These are phyloP conservation scores for Epizoanthus ramosus DNA, from an alignment of 92 coral and sea anemone species.

Conservation along the genomic window DNA sequence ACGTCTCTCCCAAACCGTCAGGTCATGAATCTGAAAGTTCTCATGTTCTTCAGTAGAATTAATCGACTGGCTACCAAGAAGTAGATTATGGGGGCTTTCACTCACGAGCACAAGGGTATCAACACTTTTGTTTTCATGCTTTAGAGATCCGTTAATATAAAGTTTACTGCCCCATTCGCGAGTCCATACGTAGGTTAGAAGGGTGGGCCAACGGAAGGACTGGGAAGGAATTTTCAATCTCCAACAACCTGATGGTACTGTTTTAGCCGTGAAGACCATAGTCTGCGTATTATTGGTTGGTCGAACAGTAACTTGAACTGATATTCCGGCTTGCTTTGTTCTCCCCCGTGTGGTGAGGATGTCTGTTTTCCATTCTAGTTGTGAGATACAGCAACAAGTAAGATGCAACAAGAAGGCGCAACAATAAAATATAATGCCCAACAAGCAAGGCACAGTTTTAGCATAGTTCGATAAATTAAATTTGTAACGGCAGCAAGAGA, in stretches of 20 bases:
- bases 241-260: background rate
- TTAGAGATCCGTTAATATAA: conserved; percentile 26
- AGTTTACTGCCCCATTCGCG: background rate
- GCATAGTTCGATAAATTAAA: no score
- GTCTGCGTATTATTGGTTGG: background rate
- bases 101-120: background rate
- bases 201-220: conserved; percentile 20
- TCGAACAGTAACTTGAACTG: background rate
- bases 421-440: no score
- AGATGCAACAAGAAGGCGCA: no score
- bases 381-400: background rate
- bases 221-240: background rate
- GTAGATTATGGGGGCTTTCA: background rate
- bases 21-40: conserved; percentile 26
- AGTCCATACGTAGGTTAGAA: conserved; percentile 26
- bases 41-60: background rate
- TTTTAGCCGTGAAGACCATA: background rate
- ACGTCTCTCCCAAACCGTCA: conserved; percentile 22
- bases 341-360: conserved; percentile 3
- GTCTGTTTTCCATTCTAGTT: conserved; percentile 34
- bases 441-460: no score
- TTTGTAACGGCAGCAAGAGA: no score
- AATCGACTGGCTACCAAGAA: conserved; percentile 1
- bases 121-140: background rate
- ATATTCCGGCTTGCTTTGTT: background rate